Evolutionary conservation across 2,888 invertebrate genomes (phyloP).

Genomic region (Sphaerophoria rueppellii): DNA sequence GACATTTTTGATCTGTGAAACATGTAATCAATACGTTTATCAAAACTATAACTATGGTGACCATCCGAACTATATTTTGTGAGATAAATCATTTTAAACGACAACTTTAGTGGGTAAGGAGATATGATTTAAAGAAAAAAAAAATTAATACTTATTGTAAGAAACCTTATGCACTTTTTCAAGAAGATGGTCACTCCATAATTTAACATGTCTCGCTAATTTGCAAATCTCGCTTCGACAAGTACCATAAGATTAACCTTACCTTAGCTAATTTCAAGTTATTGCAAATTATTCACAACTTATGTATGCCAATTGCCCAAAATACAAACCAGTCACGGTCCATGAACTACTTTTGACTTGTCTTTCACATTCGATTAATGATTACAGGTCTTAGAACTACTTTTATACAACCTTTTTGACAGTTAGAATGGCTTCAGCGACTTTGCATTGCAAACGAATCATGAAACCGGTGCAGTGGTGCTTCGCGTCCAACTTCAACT

Average conservation of each 20-base stretch:
- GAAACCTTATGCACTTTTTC: background rate
- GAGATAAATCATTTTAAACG: too few species aligned
- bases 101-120: too few species aligned
- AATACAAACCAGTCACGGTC: slow-evolving; percentile 53
- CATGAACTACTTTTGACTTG: slow-evolving; percentile 36
- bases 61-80: too few species aligned
- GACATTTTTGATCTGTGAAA: too few species aligned
- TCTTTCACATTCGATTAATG: slow-evolving; percentile 2
- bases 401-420: slow-evolving; percentile 19
- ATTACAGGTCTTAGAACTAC: slow-evolving; percentile 5
- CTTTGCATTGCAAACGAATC: slow-evolving; percentile 21
- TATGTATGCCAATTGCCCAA: slow-evolving; percentile 5
- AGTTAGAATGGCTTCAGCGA: slow-evolving; percentile 31
- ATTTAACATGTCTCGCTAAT: background rate
- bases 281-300: background rate
- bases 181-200: background rate
- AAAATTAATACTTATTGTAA: too few species aligned
- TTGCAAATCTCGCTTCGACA: background rate
- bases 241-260: background rate
- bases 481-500: background rate
- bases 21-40: too few species aligned
- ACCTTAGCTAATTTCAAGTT: slow-evolving; percentile 9
- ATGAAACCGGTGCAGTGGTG: background rate
- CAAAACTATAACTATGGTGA: too few species aligned
- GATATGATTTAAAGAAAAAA: too few species aligned